Percentiles rank a stretch among this genome's conserved stretches.
phyloP scores from a whole-genome alignment of 1,140 invertebrate species.

The Parasteatoda tepidariorum region DNA sequence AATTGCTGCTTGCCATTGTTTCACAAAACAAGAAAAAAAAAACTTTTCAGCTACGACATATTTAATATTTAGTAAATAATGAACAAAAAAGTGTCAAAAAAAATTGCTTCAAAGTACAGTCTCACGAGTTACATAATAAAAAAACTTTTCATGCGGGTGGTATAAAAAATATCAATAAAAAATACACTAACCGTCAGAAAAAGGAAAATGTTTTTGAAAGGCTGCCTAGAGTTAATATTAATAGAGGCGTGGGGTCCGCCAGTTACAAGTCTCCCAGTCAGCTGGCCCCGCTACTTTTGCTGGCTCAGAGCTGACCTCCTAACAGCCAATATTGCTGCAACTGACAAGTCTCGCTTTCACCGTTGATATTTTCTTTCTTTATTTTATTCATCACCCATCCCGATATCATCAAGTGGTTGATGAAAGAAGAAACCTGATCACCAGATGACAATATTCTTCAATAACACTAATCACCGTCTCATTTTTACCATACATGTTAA shows the following conservation, averaged over 20 bases:
- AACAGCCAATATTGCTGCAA: not conserved
- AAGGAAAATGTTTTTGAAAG: constrained; percentile 9
- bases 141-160: no score
- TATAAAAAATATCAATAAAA: no score
- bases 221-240: constrained; percentile 7
- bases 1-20: no score
- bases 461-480: not conserved
- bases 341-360: not conserved
- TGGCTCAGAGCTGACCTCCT: not conserved
- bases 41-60: no score
- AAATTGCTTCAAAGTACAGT: no score
- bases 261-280: constrained; percentile 22
- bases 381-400: not conserved
- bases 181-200: no score
- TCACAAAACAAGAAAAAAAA: no score
- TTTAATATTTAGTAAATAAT: no score
- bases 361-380: not conserved
- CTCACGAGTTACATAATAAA: no score
- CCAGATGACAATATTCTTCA: not conserved
- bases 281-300: constrained; percentile 4
- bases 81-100: no score
- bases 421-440: not conserved
- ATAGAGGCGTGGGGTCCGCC: not conserved
- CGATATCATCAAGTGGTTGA: constrained; percentile 26
- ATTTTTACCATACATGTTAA: not conserved